Conservation (phyloP, 2,797 vertebrate species). For the Valencia hispanica region DNA sequence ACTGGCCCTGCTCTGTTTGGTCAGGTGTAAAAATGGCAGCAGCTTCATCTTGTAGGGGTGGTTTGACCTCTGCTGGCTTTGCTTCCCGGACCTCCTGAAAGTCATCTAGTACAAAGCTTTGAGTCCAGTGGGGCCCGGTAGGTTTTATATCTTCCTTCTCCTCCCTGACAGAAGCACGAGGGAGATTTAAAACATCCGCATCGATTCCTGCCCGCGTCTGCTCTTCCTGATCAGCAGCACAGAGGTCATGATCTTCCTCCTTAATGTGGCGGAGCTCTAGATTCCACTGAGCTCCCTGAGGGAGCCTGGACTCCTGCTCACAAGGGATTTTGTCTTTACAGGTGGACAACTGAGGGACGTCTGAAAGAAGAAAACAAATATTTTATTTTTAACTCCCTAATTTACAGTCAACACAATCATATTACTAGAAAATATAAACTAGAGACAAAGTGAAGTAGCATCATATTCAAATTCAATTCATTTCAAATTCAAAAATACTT, state of each 20-base stretch:
- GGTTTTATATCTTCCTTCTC: conserved; percentile 20
- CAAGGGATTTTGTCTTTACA: conserved; percentile 39
- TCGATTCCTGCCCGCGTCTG: conserved; percentile 10
- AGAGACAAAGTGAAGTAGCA: background rate
- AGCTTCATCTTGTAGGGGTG: conserved; percentile 22
- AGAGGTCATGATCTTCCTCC: conserved; percentile 53
- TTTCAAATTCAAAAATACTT: too few species aligned
- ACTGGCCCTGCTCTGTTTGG: conserved; percentile 15
- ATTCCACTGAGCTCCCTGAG: background rate
- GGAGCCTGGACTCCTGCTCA: conserved; percentile 14
- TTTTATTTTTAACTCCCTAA: background rate
- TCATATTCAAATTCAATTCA: too few species aligned
- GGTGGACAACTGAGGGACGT: conserved; percentile 2
- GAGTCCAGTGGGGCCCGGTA: conserved; percentile 13
- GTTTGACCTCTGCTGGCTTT: background rate
- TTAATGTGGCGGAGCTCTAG: conserved; percentile 48
- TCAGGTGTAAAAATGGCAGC: conserved; percentile 12
- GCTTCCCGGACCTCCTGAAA: conserved; percentile 22
- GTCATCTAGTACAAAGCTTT: conserved; percentile 26
- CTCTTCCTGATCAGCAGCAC: conserved; percentile 27
- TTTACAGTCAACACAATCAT: background rate
- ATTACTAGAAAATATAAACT: background rate
- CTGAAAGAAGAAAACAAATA: conserved; percentile 19
- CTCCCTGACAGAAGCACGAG: conserved; percentile 27
- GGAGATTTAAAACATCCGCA: background rate